Base-by-base conservation (phyloP, 2,797 vertebrate species). In the Urosaurus nigricauda region DNA sequence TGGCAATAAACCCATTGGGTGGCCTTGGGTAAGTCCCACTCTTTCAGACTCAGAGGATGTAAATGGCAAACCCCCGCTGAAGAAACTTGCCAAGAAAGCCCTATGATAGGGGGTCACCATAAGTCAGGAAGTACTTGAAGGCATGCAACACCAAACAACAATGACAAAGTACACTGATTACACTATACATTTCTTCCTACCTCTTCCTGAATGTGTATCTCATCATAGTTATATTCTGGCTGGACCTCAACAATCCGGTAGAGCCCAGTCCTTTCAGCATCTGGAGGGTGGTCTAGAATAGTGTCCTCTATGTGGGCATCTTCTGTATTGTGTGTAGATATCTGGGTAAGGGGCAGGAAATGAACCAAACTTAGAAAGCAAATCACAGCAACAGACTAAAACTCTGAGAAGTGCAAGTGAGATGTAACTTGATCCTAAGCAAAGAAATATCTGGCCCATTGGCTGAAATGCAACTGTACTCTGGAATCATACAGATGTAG, bases 241-340 rank as follows among this genome's bases (percentile, higher is more conserved):
- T 26, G 2, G 2, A 84, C 35, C 56, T 29, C 1, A 0, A 29
- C 1, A 2, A 84, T 92, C 91, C 78, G 35, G 87, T 92, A 88
- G 37, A 92, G 9, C 0, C 14, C 85, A 43, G 70, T 85, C 86
- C 74, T 40, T 0, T 74, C 86, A 0, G 0, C 0, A 4, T 13
- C 7, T 0, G 0, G 0, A 0, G 0, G 0, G 0, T 84, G 86
- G 3, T 60, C 43, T 77, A 37, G 47, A 58, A 37, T 56, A 16
- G 2, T 32, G 1, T 47, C 4, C 13, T 88, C 79, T 6, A 11
- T 32, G 29, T 51, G 5, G 9, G 87, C 6, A 2, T 43, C 84
- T 0, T 0, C 9, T 90, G 90, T 58, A 58, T 63, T 0, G 26
- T 87, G 86, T 0, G n/a, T 29, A 37, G 0, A 11, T 65, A 11